These are phyloP conservation scores for Urechis unicinctus DNA, from an alignment of 2,888 invertebrate genomes.

Conservation along the genomic window DNA sequence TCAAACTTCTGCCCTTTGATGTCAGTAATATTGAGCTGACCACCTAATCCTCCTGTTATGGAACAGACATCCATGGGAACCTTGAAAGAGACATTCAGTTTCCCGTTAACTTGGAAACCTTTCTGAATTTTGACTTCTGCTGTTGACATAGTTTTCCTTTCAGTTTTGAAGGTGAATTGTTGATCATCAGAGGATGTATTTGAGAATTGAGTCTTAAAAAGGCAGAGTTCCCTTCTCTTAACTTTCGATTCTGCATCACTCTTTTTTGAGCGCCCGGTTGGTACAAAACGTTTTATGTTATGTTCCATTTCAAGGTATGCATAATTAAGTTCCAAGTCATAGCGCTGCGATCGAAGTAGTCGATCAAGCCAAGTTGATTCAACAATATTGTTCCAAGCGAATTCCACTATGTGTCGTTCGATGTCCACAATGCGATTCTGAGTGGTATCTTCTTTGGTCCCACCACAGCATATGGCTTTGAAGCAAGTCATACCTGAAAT, in stretches of 20 bases:
- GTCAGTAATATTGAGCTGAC: conserved; percentile 11
- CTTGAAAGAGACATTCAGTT: neutral
- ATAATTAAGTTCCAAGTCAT: conserved; percentile 12
- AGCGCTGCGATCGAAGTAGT: neutral
- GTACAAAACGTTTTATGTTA: neutral
- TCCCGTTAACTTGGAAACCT: neutral
- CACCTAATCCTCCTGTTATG: conserved; percentile 14
- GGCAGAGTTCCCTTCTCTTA: conserved; percentile 7
- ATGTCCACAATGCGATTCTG: conserved; percentile 6
- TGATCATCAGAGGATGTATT: conserved; percentile 6
- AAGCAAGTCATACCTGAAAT: too few relatives aligned
- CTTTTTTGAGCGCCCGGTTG: neutral
- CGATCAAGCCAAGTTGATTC: conserved; percentile 3
- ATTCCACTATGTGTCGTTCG: conserved; percentile 5
- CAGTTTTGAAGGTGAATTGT: conserved; percentile 15
- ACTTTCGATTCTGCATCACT: neutral
- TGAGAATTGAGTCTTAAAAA: conserved; percentile 13
- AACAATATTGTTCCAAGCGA: conserved; percentile 10
- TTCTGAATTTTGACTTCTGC: conserved; percentile 2
- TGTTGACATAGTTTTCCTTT: conserved; percentile 7
- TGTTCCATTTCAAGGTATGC: conserved; percentile 11
- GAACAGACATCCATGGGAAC: conserved; percentile 6
- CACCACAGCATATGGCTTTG: neutral
- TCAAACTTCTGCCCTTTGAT: conserved; percentile 11
- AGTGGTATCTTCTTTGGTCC: neutral